Conservation (phyloP, 2,797 vertebrate genomes). For the Ptychobarbus kaznakovi region DNA sequence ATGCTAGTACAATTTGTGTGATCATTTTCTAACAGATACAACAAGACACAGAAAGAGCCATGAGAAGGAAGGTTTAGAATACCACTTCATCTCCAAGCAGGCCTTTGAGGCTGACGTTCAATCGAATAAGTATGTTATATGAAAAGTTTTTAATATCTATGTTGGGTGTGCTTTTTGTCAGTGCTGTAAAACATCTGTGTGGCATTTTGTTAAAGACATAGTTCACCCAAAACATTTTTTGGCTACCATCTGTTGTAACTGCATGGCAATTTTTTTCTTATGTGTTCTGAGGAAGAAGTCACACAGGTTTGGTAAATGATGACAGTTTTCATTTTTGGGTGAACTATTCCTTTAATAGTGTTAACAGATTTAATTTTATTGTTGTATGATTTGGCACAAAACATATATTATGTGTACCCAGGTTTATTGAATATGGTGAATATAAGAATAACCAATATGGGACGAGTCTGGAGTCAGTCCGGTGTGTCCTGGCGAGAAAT, state of each 20-base stretch:
- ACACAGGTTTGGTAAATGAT: background rate
- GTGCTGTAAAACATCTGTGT: background rate
- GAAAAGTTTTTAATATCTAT: background rate
- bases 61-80: slow-evolving; percentile 92
- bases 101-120: slow-evolving; percentile 89
- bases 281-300: background rate
- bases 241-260: background rate
- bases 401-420: slow-evolving; percentile 58
- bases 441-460: slow-evolving; percentile 95
- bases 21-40: slow-evolving; percentile 80
- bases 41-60: slow-evolving; percentile 88
- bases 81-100: slow-evolving; percentile 91
- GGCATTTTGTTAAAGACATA: background rate
- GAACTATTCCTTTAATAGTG: background rate
- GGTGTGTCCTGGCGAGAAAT: slow-evolving; percentile 83
- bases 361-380: background rate
- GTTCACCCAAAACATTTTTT: background rate
- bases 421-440: slow-evolving; percentile 93
- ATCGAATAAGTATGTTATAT: slow-evolving; percentile 83
- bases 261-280: background rate
- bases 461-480: slow-evolving; percentile 91
- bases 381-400: background rate
- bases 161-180: slow-evolving; percentile 3
- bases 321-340: background rate
- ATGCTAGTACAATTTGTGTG: background rate